Evolutionary conservation across 2,888 invertebrate species (phyloP), one percentile per base, ranked within the genome.

Genomic region (Smittia aterrima): DNA sequence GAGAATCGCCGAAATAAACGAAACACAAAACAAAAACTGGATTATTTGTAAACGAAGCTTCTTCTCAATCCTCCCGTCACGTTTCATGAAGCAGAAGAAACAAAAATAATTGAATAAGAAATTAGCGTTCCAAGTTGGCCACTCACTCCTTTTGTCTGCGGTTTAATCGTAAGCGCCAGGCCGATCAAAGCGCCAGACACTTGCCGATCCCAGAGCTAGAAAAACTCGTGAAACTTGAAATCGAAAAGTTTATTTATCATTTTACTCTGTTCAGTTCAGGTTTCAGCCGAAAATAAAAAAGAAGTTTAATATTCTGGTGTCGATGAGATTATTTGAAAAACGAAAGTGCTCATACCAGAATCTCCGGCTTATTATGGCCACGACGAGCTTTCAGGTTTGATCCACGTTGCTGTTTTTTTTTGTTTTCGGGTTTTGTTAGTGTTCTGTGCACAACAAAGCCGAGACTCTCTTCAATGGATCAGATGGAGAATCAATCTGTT

Each of bases 191-290:
- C 47, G 16, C 11, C 40, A 67, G 70, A 70, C 70, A 70, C 70
- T 70, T 70, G 70, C 27, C 22, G 54, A 22, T 13, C 53, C 18
- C 22, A 38, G 18, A 16, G 20, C 41, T 53, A 70, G 70, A 54
- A 70, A 53, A 70, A 70, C 53, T 70, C 20, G 70, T 70, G 70
- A 18, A 70, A 70, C 70, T 70, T 25, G 70, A 70, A 70, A 68
- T 68, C n/a, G 24, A 62, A 62, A 27, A 66, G 32, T 25, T 38
- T 38, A 7, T 4, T 38, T 38, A 47, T 47, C 16, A 6, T 47
- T 47, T 47, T n/a, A 6, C 16, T 16, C 4, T 13, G 11, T 47
- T 11, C 16, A 47, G 11, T 47, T 47, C 47, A n/a, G 68, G 41
- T 68, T 68, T 58, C 58, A n/a, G 9, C 9, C 22, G 16, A 18